These are phyloP conservation scores for Sander vitreus DNA, from an alignment of 2,113 vertebrate species.

Conservation along the genomic window DNA sequence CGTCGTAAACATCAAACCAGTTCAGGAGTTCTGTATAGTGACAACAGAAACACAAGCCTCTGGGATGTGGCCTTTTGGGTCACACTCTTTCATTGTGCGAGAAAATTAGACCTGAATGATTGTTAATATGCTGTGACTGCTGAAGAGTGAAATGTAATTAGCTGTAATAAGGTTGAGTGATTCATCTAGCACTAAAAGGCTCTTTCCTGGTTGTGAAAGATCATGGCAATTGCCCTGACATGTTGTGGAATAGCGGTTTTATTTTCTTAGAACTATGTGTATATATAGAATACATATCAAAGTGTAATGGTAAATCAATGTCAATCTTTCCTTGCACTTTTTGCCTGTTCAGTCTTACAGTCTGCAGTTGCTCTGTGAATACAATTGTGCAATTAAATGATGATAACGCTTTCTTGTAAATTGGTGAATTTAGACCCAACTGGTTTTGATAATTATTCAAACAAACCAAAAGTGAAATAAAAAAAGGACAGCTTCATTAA, in stretches of 20 bases:
- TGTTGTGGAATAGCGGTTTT: not conserved
- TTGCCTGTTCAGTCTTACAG: not conserved
- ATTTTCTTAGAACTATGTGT: not conserved
- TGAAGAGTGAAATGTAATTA: slow-evolving; percentile 58
- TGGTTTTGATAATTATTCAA: not conserved
- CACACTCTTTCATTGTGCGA: not conserved
- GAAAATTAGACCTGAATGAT: slow-evolving; percentile 20
- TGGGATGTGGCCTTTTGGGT: not conserved
- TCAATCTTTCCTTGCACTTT: too few relatives aligned
- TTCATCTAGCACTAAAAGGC: slow-evolving; percentile 5
- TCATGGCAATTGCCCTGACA: slow-evolving; percentile 1
- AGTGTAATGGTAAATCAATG: too few relatives aligned
- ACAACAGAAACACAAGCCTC: not conserved
- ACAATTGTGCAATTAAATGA: not conserved
- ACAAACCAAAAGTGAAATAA: not conserved
- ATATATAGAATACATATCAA: too few relatives aligned
- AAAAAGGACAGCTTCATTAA: not conserved
- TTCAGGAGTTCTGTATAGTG: not conserved
- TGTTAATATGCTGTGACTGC: slow-evolving; percentile 19
- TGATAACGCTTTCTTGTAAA: not conserved
- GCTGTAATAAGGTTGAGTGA: slow-evolving; percentile 19
- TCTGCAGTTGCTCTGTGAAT: not conserved
- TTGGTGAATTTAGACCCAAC: not conserved
- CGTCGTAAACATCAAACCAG: not conserved
- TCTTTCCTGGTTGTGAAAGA: slow-evolving; percentile 18